Evolutionary conservation across 2,113 vertebrate species (phyloP).

Genomic region (Mus spicilegus): DNA sequence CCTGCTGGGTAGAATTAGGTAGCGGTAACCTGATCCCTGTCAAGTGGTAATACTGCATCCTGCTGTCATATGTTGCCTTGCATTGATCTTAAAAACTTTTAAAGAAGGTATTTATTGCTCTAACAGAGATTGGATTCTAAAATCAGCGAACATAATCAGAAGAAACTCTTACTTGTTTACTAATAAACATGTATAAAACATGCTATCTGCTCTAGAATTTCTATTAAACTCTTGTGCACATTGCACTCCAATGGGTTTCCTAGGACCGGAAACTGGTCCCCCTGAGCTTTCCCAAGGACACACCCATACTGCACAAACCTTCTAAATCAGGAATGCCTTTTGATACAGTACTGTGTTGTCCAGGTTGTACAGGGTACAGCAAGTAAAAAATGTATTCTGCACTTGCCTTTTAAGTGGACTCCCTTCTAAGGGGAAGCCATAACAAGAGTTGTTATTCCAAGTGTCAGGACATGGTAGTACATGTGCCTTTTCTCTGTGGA

Average conservation of each 20-base stretch:
- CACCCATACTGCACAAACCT: slow-evolving; percentile 19
- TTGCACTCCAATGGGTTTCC: slow-evolving; percentile 45
- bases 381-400: slow-evolving; percentile 37
- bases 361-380: not conserved
- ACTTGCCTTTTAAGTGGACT: slow-evolving; percentile 49
- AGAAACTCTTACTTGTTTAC: slow-evolving; percentile 36
- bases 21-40: not conserved
- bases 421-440: not conserved
- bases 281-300: slow-evolving; percentile 24
- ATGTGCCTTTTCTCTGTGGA: slow-evolving; percentile 17
- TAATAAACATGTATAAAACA: slow-evolving; percentile 58
- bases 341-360: slow-evolving; percentile 4
- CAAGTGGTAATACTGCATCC: slow-evolving; percentile 35
- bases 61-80: slow-evolving; percentile 17
- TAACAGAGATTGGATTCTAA: slow-evolving; percentile 52
- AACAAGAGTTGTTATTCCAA: slow-evolving; percentile 9
- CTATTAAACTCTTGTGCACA: slow-evolving; percentile 39
- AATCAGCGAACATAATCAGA: not conserved
- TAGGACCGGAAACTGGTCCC: slow-evolving; percentile 25
- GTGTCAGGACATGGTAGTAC: not conserved
- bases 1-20: slow-evolving; percentile 48
- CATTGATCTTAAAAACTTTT: not conserved
- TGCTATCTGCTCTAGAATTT: slow-evolving; percentile 33
- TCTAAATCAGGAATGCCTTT: slow-evolving; percentile 36
- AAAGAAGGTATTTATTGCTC: slow-evolving; percentile 14